A percentile compares a stretch with the other conserved stretches of the same genome.
phyloP scores from a whole-genome alignment of 64 coral and sea anemone species.

The Dendrophyllia cribrosa region DNA sequence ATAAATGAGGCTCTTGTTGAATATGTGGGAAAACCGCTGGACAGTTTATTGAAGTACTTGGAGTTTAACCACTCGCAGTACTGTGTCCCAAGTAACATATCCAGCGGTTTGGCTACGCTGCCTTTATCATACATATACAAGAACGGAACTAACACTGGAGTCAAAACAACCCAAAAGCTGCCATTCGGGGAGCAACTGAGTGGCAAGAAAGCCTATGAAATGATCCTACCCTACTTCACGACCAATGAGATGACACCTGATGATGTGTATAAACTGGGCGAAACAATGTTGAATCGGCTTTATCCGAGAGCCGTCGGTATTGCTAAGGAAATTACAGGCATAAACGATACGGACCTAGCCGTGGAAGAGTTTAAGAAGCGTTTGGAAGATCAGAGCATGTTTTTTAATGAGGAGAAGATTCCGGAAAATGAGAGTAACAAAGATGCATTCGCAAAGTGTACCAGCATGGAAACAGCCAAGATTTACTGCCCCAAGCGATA shows the following conservation, averaged over 20 bases:
- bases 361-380: constrained; percentile 79
- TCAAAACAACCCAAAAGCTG: constrained; percentile 65
- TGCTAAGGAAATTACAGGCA: constrained; percentile 74
- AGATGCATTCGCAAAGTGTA: constrained; percentile 79
- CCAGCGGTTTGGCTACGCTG: constrained; percentile 87
- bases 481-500: constrained; percentile 84
- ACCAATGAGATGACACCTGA: constrained; percentile 86
- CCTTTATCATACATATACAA: constrained; percentile 82
- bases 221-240: constrained; percentile 93
- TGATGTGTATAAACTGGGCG: constrained; percentile 72
- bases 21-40: constrained; percentile 81
- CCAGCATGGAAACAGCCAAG: constrained; percentile 69
- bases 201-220: constrained; percentile 89
- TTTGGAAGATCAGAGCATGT: constrained; percentile 83
- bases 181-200: constrained; percentile 70
- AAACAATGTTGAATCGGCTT: constrained; percentile 79
- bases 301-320: constrained; percentile 82
- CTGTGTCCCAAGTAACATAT: constrained; percentile 93
- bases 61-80: constrained; percentile 77
- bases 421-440: constrained; percentile 87
- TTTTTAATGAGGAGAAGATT: constrained; percentile 89
- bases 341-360: constrained; percentile 46
- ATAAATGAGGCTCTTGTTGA: constrained; percentile 77
- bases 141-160: constrained; percentile 64
- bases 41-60: constrained; percentile 77